Evolutionary conservation across 2,888 invertebrate genomes (phyloP), one percentile per base, ranked within the genome.

Genomic region (Ophion costatus): DNA sequence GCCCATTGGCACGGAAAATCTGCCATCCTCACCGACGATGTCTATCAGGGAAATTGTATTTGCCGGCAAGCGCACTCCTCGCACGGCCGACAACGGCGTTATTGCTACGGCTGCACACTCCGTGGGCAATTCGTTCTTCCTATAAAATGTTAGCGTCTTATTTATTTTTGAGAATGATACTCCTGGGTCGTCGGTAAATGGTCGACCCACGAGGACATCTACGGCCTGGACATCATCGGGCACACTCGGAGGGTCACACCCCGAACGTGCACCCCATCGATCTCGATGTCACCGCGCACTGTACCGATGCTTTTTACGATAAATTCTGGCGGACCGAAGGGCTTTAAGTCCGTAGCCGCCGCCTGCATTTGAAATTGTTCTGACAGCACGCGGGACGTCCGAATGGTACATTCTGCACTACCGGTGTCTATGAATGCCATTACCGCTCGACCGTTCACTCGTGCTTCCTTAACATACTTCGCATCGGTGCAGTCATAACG

Each of bases 331-430:
- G 76, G 81, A 0, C 75, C 81, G n/a, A 63, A 81, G 1, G 69
- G 63, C 17, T 81, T 81, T 1, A 81, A 11, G n/a, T 6, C 7
- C 7, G 3, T 20, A 1, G 29, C 22, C 14, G 66, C 22, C 6
- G 33, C 2, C 0, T 33, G n/a, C 7, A 69, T 81, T 2, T 1
- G 6, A 77, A 66, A 2, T 71, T 56, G 14, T 82, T 76, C 0
- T n/a, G 42, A 1, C 56, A 1, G 1, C 2, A 22, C 73, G 4
- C 56, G 14, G 11, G 77, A 70, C 17, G 70, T 64, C 2, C 77
- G 75, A 0, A 84, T 29, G 0, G 59, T 71, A 17, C 82, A 82
- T 9, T 82, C 82, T 0, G 82, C 45, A 20, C 82, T 76, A 0
- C 82, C 82, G 14, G 76, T 10, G 5, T 82, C 76, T 1, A 82